phyloP scores from a whole-genome alignment of 2,888 invertebrate species.

The Dasypogon diadema region DNA sequence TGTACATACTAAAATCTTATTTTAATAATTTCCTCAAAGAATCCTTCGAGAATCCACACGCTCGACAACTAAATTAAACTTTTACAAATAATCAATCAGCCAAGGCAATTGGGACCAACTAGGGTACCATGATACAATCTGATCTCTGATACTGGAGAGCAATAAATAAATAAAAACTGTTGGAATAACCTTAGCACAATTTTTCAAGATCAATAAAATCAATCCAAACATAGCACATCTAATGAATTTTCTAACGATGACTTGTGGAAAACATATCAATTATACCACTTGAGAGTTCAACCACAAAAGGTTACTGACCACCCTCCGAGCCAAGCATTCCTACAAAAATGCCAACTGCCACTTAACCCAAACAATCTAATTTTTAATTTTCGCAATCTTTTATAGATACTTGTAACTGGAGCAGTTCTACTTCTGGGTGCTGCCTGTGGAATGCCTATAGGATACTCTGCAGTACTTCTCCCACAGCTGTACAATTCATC shows the following conservation, averaged over 20 bases:
- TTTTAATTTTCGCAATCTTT: slow-evolving; percentile 14
- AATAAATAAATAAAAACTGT: too few species aligned
- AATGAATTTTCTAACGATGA: not conserved
- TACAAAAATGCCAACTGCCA: not conserved
- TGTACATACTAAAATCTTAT: too few species aligned
- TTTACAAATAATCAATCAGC: too few species aligned
- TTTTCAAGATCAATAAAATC: slow-evolving; percentile 1
- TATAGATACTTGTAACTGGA: slow-evolving; percentile 78
- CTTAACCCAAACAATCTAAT: not conserved
- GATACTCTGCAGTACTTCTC: slow-evolving; percentile 79
- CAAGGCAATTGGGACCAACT: too few species aligned
- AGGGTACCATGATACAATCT: too few species aligned
- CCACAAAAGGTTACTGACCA: not conserved
- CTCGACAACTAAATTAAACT: too few species aligned
- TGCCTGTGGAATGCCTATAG: slow-evolving; percentile 85
- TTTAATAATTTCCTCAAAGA: too few species aligned
- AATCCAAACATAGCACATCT: slow-evolving; percentile 2
- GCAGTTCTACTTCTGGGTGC: slow-evolving; percentile 78
- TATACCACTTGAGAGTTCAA: not conserved
- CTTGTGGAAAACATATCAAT: not conserved
- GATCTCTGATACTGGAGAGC: too few species aligned
- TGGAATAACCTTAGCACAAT: slow-evolving; percentile 37
- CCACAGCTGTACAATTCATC: slow-evolving; percentile 77
- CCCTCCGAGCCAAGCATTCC: not conserved
- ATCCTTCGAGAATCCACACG: too few species aligned